Conservation (phyloP, 2,113 vertebrate genomes). For the Centropus unirufus region DNA sequence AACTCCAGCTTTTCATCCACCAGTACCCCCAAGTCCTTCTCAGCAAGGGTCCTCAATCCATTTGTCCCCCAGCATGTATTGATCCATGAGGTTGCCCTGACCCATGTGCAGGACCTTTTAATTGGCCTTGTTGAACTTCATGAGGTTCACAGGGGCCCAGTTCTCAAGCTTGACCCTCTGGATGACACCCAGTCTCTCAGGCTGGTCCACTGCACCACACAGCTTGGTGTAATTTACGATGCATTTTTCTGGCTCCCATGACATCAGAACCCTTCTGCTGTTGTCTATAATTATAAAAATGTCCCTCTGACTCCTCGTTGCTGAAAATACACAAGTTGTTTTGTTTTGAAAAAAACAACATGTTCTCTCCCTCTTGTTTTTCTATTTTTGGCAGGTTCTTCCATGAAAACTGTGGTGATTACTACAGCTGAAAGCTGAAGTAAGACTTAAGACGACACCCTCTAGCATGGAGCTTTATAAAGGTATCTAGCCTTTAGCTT, state of each 20-base stretch:
- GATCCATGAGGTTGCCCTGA: too few relatives aligned
- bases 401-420: neutral
- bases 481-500: neutral
- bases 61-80: too few relatives aligned
- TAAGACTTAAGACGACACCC: neutral
- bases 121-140: too few relatives aligned
- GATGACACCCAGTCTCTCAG: too few relatives aligned
- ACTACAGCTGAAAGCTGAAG: slow-evolving; percentile 1
- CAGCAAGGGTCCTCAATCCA: too few relatives aligned
- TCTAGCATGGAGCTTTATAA: neutral
- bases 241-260: slow-evolving; percentile 36
- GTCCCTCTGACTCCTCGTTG: slow-evolving; percentile 48
- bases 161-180: too few relatives aligned
- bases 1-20: too few relatives aligned
- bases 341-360: slow-evolving; percentile 42
- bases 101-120: too few relatives aligned
- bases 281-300: slow-evolving; percentile 59
- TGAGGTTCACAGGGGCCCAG: too few relatives aligned
- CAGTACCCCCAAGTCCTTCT: too few relatives aligned
- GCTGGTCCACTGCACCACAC: too few relatives aligned
- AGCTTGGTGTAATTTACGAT: neutral
- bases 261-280: slow-evolving; percentile 28
- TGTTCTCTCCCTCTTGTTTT: slow-evolving; percentile 30
- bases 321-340: slow-evolving; percentile 51
- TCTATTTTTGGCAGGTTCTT: slow-evolving; percentile 49